Conservation (phyloP, 1,140 invertebrate genomes). For the Cydia fagiglandana region DNA sequence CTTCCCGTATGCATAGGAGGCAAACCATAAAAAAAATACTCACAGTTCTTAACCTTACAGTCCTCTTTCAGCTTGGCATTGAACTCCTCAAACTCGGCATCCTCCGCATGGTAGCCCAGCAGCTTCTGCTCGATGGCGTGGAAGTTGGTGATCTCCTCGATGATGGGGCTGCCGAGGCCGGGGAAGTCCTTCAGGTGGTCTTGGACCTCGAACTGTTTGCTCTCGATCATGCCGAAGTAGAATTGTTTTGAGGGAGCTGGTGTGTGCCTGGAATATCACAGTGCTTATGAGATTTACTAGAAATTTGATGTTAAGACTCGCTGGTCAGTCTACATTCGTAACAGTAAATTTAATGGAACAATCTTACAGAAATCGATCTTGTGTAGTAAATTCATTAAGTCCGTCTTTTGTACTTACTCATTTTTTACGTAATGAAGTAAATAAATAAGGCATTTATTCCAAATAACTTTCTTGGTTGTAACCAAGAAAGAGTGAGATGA, state of each 20-base stretch:
- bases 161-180: conserved; percentile 65
- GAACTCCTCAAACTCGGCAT: conserved; percentile 67
- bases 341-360: no score
- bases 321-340: no score
- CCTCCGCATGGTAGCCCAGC: conserved; percentile 66
- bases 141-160: conserved; percentile 70
- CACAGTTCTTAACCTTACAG: conserved; percentile 65
- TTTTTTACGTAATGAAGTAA: no score
- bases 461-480: no score
- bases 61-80: conserved; percentile 64
- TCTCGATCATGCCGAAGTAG: conserved; percentile 88
- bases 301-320: no score
- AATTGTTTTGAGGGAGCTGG: conserved; percentile 83
- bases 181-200: conserved; percentile 76
- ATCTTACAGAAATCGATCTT: no score
- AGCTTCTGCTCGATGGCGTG: conserved; percentile 71
- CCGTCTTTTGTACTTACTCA: no score
- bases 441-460: no score
- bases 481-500: no score
- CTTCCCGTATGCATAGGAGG: no score
- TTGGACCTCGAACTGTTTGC: conserved; percentile 56
- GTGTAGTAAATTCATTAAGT: no score
- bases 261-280: conserved; percentile 50
- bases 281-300: no score
- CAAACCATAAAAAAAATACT: conserved; percentile 37